A percentile compares a stretch with the other conserved stretches of the same genome.
Conservation (phyloP, 2,888 invertebrate genomes). For the Carabus problematicus region DNA sequence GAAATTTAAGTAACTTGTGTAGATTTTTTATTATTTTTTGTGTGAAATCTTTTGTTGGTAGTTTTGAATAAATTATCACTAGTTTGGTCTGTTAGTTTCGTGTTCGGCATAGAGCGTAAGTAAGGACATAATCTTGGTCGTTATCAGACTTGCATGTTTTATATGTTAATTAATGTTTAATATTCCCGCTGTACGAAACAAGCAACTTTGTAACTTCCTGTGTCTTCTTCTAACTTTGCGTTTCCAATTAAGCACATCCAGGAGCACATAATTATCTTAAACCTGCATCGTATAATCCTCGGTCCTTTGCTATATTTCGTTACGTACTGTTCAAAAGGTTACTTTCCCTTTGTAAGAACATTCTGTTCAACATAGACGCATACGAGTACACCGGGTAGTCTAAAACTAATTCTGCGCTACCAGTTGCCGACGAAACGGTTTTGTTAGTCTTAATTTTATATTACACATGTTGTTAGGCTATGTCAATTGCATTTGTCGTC, state of each 20-base stretch:
- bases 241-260: slow-evolving; percentile 17
- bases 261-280: slow-evolving; percentile 6
- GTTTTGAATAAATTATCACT: slow-evolving; percentile 3
- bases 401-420: background rate
- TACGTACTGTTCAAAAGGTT: background rate
- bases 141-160: slow-evolving; percentile 32
- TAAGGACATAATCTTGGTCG: slow-evolving; percentile 12
- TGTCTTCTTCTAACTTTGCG: slow-evolving; percentile 12
- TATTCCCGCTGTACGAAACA: slow-evolving; percentile 9
- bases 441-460: too few relatives aligned
- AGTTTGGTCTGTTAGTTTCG: background rate
- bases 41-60: background rate
- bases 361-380: background rate
- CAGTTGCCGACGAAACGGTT: too few relatives aligned
- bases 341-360: background rate
- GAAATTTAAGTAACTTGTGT: too few relatives aligned
- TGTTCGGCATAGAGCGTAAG: background rate
- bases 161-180: slow-evolving; percentile 32
- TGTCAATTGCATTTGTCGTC: too few relatives aligned
- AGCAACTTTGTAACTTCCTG: slow-evolving; percentile 13
- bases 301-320: background rate
- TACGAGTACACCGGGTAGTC: background rate
- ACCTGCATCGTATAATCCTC: slow-evolving; percentile 14
- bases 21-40: too few relatives aligned
- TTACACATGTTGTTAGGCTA: too few relatives aligned